A percentile compares a stretch with the other conserved stretches of the same genome.
phyloP scores from a whole-genome alignment of 2,888 invertebrate species.

The Trichogramma evanescens region DNA sequence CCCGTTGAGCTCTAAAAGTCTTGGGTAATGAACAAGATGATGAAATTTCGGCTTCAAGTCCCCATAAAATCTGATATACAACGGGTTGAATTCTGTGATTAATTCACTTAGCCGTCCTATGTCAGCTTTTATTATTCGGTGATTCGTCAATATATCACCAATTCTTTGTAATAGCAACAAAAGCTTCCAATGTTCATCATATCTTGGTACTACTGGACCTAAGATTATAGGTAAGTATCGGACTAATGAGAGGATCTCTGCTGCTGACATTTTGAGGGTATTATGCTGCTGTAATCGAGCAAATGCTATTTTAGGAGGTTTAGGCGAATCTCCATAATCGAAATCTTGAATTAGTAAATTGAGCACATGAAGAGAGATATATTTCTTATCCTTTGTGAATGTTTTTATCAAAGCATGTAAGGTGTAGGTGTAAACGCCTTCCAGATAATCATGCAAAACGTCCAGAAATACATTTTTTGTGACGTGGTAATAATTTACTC shows the following conservation, averaged over 20 bases:
- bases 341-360: background rate
- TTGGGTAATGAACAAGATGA: conserved; percentile 9
- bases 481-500: too few species aligned
- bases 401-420: too few species aligned
- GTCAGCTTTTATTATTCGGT: background rate
- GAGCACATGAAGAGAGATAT: too few species aligned
- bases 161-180: background rate
- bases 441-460: too few species aligned
- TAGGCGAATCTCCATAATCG: background rate
- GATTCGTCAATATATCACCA: background rate
- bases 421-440: too few species aligned
- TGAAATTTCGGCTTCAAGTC: conserved; percentile 16
- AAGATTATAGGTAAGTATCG: background rate
- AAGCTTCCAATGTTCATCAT: background rate
- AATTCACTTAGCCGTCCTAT: background rate
- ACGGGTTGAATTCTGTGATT: conserved; percentile 10
- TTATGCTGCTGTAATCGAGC: background rate
- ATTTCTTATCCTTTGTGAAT: too few species aligned
- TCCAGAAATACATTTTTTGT: too few species aligned
- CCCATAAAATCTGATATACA: background rate
- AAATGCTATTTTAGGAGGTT: background rate
- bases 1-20: background rate
- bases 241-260: background rate
- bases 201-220: background rate
- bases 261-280: background rate